Evolutionary conservation across 92 coral and sea anemone genomes (phyloP).

Genomic region (Anthopleura xanthogrammica): DNA sequence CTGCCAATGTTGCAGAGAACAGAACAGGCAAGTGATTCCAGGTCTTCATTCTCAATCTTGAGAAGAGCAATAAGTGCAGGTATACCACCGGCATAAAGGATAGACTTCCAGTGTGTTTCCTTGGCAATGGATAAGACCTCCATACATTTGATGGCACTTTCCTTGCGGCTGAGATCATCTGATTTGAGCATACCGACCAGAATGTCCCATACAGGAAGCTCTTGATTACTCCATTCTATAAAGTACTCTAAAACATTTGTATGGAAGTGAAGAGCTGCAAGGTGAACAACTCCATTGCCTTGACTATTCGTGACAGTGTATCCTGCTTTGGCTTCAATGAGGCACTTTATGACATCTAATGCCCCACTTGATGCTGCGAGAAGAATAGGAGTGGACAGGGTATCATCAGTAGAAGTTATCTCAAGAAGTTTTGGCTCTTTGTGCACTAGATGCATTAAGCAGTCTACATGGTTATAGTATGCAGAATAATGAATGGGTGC

Average conservation of each 20-base stretch:
- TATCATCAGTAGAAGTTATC: conserved; percentile 67
- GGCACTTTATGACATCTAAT: conserved; percentile 76
- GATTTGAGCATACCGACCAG: conserved; percentile 92
- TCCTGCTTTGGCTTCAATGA: conserved; percentile 70
- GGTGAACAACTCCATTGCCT: conserved; percentile 79
- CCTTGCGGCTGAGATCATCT: conserved; percentile 59
- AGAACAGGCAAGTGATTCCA: conserved; percentile 82
- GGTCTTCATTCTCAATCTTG: conserved; percentile 65
- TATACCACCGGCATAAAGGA: conserved; percentile 81
- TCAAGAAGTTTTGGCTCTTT: conserved; percentile 79
- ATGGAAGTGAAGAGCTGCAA: conserved; percentile 86
- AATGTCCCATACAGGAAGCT: conserved; percentile 87
- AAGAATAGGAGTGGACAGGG: conserved; percentile 83
- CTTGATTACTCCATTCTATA: conserved; percentile 73
- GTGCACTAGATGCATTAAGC: conserved; percentile 80
- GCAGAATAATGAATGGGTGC: conserved; percentile 89
- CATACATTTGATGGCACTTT: conserved; percentile 81
- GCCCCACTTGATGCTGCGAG: conserved; percentile 97
- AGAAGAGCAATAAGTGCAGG: conserved; percentile 84
- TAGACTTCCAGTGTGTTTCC: conserved; percentile 88
- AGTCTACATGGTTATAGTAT: conserved; percentile 90
- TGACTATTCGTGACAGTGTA: conserved; percentile 58
- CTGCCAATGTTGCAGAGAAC: conserved; percentile 94
- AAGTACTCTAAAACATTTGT: conserved; percentile 88
- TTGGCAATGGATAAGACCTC: conserved; percentile 86